Base-by-base conservation (phyloP, 2,797 vertebrate species). In the Melanogrammus aeglefinus region DNA sequence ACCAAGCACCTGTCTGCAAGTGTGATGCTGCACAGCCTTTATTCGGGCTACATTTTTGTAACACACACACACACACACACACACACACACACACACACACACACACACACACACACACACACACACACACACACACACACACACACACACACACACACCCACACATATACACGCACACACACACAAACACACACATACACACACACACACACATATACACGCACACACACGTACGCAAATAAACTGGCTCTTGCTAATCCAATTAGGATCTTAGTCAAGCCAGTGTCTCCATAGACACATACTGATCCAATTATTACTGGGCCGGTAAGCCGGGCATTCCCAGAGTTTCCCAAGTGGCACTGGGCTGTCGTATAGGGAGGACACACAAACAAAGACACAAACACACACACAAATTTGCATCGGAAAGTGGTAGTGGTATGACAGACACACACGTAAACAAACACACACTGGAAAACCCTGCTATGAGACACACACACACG, bases 231-330 rank as follows among this genome's bases (percentile, higher is more conserved):
- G 72, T 66, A 77, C 74, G 73, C 39, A 72, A 35, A 79, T n/a
- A 75, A 0, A 81, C 39, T 63, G 47, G 80, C 85, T 82, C 79
- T 75, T 74, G 31, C 73, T 91, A 91, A 93, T 92, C 91, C 90
- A 92, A 89, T 92, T 90, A 92, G 78, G 81, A 81, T 84, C 85
- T 83, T 82, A 84, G 82, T 90, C 75, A 51, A 39, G 31, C 6
- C 77, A 7, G 71, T 85, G 82, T 87, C 87, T 87, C 80, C 29
- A 79, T 36, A 38, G 85, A 90, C 82, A 82, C 85, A 92, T 14
- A 44, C 79, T 92, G 91, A 93, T 93, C 90, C 88, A 91, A 86
- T 93, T 93, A 93, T 89, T 84, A 75, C 82, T 78, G 83, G 85
- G 84, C 84, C 86, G 90, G 80, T 86, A 44, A 85, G 76, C 76